Conservation (phyloP, 35 echinoderm and acorn worm genomes). For the Heliocidaris erythrogramma region DNA sequence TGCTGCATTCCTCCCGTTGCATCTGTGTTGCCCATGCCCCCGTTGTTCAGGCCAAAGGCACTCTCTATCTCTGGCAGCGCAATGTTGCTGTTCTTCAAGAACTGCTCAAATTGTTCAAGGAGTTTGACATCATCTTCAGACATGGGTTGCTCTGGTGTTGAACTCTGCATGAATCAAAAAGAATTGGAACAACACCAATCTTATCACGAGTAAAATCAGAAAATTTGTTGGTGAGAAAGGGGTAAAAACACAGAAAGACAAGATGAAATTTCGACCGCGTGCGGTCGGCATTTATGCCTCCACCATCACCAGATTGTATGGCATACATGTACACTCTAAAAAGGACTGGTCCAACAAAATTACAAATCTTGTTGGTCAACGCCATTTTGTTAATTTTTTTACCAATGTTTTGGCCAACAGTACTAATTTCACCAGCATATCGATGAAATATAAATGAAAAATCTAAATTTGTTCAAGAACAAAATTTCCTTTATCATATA, state of each 20-base stretch:
- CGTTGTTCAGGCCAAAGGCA: constrained; percentile 4
- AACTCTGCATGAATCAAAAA: neutral
- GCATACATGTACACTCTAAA: too few relatives aligned
- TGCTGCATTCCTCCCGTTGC: constrained; percentile 6
- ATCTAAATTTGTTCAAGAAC: too few relatives aligned
- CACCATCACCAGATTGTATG: too few relatives aligned
- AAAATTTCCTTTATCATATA: too few relatives aligned
- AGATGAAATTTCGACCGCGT: too few relatives aligned
- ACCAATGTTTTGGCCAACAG: too few relatives aligned
- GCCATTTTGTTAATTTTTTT: too few relatives aligned
- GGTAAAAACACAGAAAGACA: neutral
- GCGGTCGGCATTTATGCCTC: too few relatives aligned
- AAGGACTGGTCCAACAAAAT: too few relatives aligned
- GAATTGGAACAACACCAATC: neutral
- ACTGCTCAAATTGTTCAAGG: constrained; percentile 59
- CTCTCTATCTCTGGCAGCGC: constrained; percentile 44
- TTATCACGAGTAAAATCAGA: neutral
- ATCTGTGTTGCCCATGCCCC: neutral
- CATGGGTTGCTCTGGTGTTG: constrained; percentile 43
- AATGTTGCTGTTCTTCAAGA: constrained; percentile 44
- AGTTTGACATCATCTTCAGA: constrained; percentile 51
- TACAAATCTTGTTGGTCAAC: too few relatives aligned
- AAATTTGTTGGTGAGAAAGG: neutral
- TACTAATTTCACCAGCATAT: too few relatives aligned
- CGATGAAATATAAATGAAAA: too few relatives aligned